Evolutionary conservation across 1,140 invertebrate genomes (phyloP).

Genomic region (Micrasema minimum): DNA sequence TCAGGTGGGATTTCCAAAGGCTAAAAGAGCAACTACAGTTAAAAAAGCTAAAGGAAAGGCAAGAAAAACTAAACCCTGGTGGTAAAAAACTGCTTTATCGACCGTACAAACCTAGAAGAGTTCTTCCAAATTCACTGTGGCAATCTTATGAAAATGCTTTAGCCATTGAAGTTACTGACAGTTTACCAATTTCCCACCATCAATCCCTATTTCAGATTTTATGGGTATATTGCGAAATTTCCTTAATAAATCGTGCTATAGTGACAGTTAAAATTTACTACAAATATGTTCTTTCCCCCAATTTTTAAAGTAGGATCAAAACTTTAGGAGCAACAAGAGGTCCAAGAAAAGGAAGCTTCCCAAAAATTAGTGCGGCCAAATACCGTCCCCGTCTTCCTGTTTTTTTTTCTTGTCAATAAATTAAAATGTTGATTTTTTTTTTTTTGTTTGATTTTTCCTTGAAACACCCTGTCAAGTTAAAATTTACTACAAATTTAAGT

Average conservation of each 20-base stretch:
- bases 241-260: not conserved
- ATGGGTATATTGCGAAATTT: not conserved
- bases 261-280: not conserved
- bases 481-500: not conserved
- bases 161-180: constrained; percentile 25
- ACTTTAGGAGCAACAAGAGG: not conserved
- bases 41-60: constrained; percentile 30
- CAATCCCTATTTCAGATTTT: not conserved
- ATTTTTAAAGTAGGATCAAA: not conserved
- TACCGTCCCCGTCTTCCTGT: not conserved
- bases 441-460: not conserved
- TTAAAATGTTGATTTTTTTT: not conserved
- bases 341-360: not conserved
- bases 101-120: constrained; percentile 19
- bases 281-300: not conserved
- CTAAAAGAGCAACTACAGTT: constrained; percentile 26
- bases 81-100: constrained; percentile 30
- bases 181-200: not conserved
- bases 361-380: not conserved
- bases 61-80: constrained; percentile 31
- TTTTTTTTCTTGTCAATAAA: not conserved
- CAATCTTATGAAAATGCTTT: constrained; percentile 21
- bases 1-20: constrained; percentile 31
- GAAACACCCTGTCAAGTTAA: too few species aligned
- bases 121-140: constrained; percentile 23